A percentile compares a stretch with the other conserved stretches of the same genome.
These are phyloP conservation scores for Carcina quercana DNA, from an alignment of 2,888 invertebrate species.

Conservation along the genomic window DNA sequence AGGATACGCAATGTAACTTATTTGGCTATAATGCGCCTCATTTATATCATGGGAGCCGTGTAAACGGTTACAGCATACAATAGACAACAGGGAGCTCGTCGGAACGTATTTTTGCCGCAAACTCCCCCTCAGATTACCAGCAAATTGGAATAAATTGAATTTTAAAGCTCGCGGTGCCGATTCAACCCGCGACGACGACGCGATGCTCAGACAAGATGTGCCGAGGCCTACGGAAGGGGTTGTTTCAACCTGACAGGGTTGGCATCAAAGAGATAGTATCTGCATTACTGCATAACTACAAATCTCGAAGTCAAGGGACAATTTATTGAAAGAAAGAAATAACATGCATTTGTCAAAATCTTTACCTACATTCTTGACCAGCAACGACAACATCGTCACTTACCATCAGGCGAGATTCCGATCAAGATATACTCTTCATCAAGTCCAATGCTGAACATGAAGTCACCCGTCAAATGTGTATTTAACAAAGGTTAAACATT, in stretches of 20 bases:
- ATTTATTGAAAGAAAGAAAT: too few species aligned
- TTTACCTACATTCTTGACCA: too few species aligned
- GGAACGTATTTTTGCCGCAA: slow-evolving; percentile 60
- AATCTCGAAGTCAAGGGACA: too few species aligned
- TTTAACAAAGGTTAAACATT: not conserved
- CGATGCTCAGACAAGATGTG: slow-evolving; percentile 29
- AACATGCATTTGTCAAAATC: too few species aligned
- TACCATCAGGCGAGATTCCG: too few species aligned
- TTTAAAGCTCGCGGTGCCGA: slow-evolving; percentile 59
- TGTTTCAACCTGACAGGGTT: slow-evolving; percentile 50
- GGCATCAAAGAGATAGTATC: slow-evolving; percentile 18
- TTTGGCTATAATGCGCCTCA: not conserved
- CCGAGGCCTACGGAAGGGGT: slow-evolving; percentile 45
- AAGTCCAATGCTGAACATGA: too few species aligned
- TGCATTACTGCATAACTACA: too few species aligned
- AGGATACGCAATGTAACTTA: slow-evolving; percentile 14
- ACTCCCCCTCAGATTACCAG: slow-evolving; percentile 59
- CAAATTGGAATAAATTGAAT: slow-evolving; percentile 74
- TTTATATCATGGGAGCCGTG: too few species aligned
- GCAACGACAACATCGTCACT: too few species aligned
- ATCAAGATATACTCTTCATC: too few species aligned
- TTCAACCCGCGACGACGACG: slow-evolving; percentile 26
- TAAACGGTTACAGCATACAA: slow-evolving; percentile 47
- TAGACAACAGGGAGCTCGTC: slow-evolving; percentile 38
- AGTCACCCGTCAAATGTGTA: too few species aligned